phyloP scores from a whole-genome alignment of 1,140 invertebrate species.

The Brachionus calyciflorus region DNA sequence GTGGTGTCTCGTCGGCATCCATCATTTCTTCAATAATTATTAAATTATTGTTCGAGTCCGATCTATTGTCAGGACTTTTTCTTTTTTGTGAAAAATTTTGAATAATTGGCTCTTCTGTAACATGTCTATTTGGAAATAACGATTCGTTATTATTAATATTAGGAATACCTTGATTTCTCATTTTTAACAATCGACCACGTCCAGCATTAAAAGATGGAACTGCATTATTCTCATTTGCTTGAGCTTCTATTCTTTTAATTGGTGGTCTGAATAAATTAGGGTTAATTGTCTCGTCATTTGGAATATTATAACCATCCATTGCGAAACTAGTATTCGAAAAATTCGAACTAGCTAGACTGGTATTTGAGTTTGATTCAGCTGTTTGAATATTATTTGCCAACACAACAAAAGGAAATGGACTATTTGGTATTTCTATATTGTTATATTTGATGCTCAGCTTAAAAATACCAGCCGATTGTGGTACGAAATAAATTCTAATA shows the following conservation, averaged over 20 bases:
- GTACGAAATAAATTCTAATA: slow-evolving; percentile 7
- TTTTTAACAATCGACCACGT: slow-evolving; percentile 6
- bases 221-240: background rate
- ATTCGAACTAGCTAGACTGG: background rate
- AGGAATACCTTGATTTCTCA: background rate
- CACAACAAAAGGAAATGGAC: slow-evolving; percentile 42
- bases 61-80: background rate
- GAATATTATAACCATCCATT: background rate
- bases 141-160: background rate
- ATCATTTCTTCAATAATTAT: background rate
- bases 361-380: background rate
- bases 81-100: background rate
- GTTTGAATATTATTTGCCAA: background rate
- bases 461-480: slow-evolving; percentile 10
- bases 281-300: background rate
- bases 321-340: background rate
- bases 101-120: background rate
- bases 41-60: slow-evolving; percentile 10
- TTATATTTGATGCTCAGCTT: background rate
- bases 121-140: background rate
- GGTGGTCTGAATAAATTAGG: background rate
- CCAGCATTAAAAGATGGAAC: background rate
- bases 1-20: background rate
- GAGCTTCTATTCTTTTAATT: background rate
- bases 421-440: background rate